phyloP scores from a whole-genome alignment of 2,797 vertebrate species.

The Dromococcyx pavoninus region DNA sequence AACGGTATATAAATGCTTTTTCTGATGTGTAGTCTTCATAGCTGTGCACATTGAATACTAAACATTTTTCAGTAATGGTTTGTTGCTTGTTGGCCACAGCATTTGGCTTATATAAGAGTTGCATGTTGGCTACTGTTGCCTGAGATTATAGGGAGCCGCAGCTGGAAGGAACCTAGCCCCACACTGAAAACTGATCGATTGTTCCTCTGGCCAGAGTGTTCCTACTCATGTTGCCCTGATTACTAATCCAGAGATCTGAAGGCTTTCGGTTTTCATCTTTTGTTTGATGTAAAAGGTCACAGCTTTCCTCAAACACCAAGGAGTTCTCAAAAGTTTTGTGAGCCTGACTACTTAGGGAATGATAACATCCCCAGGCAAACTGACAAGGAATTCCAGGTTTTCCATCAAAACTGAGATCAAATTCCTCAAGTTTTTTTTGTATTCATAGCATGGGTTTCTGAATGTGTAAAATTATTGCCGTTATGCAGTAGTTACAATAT shows the following conservation, averaged over 20 bases:
- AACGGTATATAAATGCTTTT: neutral
- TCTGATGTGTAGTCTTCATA: neutral
- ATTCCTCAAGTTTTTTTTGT: neutral
- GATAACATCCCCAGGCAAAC: neutral
- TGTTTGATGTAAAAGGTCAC: neutral
- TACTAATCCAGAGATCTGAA: neutral
- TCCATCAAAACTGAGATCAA: neutral
- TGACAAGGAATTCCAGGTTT: neutral
- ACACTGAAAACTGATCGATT: rapidly evolving
- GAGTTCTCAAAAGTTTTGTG: neutral
- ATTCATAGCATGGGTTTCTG: neutral
- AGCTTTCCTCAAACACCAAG: neutral
- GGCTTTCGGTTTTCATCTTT: neutral
- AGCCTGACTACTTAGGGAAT: neutral
- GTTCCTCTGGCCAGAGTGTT: neutral
- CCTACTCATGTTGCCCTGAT: neutral
- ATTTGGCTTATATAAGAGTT: neutral
- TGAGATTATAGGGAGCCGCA: neutral
- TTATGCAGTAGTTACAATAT: neutral
- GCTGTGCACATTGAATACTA: rapidly evolving
- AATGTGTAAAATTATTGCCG: neutral
- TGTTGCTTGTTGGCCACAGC: neutral
- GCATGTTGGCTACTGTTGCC: neutral
- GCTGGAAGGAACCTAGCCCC: neutral
- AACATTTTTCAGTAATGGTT: neutral